Base-by-base conservation (phyloP, 2,797 vertebrate genomes). In the Rhodeus uyekii region DNA sequence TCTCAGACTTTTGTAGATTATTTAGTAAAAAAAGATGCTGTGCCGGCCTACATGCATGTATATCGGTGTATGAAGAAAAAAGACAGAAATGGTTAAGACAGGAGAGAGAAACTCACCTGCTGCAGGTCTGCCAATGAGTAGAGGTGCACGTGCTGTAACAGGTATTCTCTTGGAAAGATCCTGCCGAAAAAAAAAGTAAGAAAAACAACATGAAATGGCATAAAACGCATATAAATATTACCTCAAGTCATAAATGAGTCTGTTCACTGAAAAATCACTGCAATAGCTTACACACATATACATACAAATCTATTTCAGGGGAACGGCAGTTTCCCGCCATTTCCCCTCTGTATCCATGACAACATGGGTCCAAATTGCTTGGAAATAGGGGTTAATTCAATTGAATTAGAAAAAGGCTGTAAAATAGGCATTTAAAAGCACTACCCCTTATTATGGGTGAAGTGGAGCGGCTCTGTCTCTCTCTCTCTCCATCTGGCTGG, bases 91-190 rank as follows among this genome's bases (percentile, higher is more conserved):
- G 6, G 46, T 39, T n/a, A n/a, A 29, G 46, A 42, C 16, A 72
- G 61, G 38, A 22, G 42, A 24, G 22, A 16, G n/a, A 24, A 22
- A 78, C 75, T 89, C 92, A 99, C 98, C 96, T 99, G 98, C 83
- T 99, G 98, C 81, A 99, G 94, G 88, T 99, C 98, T 32, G 96
- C 93, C 0, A 99, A 92, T 48, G 98, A 99, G 90, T 99, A 99
- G 58, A 99, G 95, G 90, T 99, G 98, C 84, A 99, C 97, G 89
- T 99, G 97, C 83, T 99, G 98, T 68, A 99, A 93, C 87, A 99
- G 96, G 89, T 99, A 98, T 88, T 99, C 98, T 88, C 97, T 94
- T 82, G 98, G 98, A 84, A 98, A 98, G 89, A 99, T 98, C 92
- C 98, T 99, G 92, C 34, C 86, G 19, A 89, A 60, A 89, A 36